Percentiles rank a stretch among this genome's conserved stretches.
phyloP scores from a whole-genome alignment of 1,140 invertebrate species.

The Drosophila chauvacae region DNA sequence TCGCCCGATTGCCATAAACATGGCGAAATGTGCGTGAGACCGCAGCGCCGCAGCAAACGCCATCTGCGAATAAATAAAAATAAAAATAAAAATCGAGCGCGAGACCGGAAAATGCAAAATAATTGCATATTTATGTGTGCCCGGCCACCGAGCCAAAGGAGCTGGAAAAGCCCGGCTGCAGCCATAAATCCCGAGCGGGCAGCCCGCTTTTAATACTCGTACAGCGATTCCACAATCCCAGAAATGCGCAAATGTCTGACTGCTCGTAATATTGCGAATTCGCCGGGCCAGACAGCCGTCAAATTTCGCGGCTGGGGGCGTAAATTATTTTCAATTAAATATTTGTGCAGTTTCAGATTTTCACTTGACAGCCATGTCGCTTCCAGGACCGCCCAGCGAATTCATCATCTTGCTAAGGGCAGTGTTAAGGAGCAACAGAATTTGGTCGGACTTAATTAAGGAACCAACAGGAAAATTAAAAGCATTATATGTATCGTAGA shows the following conservation, averaged over 20 bases:
- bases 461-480: not conserved
- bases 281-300: constrained; percentile 21
- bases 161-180: constrained; percentile 21
- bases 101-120: constrained; percentile 71
- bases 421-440: not conserved
- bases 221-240: constrained; percentile 20
- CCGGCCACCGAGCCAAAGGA: constrained; percentile 48
- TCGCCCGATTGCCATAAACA: constrained; percentile 69
- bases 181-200: constrained; percentile 54
- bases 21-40: constrained; percentile 63
- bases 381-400: not conserved
- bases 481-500: not conserved
- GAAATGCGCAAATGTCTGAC: constrained; percentile 60
- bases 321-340: constrained; percentile 58
- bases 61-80: constrained; percentile 54
- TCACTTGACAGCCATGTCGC: not conserved
- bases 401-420: not conserved
- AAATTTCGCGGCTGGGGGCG: constrained; percentile 20
- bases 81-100: constrained; percentile 40
- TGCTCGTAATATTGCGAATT: constrained; percentile 48
- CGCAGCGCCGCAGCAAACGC: constrained; percentile 35
- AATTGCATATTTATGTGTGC: constrained; percentile 78
- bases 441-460: not conserved
- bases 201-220: constrained; percentile 49
- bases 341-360: constrained; percentile 25